Evolutionary conservation across 2,797 vertebrate species (phyloP).

Genomic region (Muscicapa comitata): DNA sequence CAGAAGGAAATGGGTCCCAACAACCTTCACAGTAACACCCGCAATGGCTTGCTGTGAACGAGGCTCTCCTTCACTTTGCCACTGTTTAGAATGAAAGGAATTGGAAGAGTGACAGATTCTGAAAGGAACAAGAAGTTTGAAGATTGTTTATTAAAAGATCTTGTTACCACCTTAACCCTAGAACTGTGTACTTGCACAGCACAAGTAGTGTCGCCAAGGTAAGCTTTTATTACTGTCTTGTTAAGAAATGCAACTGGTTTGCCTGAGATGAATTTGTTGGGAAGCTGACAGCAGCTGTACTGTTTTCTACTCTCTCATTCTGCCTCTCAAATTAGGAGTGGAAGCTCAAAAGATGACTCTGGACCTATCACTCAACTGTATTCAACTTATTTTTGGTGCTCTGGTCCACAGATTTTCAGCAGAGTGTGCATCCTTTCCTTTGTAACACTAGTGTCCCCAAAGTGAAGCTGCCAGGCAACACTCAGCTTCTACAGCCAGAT

Average conservation of each 20-base stretch:
- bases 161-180: conserved; percentile 19
- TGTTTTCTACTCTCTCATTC: neutral
- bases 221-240: conserved; percentile 6
- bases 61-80: neutral
- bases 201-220: neutral
- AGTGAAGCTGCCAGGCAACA: conserved; percentile 40
- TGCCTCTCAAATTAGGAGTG: neutral
- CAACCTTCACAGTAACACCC: neutral
- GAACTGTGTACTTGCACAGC: neutral
- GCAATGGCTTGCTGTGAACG: neutral
- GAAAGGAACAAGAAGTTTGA: neutral
- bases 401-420: neutral
- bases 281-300: neutral
- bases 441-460: neutral
- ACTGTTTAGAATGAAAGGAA: neutral
- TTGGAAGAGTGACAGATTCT: neutral
- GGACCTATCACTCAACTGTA: neutral
- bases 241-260: conserved; percentile 6
- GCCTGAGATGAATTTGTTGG: neutral
- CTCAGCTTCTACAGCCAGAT: neutral
- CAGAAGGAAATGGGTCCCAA: neutral
- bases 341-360: neutral
- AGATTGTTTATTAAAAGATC: neutral
- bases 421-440: neutral
- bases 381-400: neutral